Evolutionary conservation across 37 sponge, comb jelly and placozoan genomes (phyloP).

Genomic region (Amphimedon queenslandica): DNA sequence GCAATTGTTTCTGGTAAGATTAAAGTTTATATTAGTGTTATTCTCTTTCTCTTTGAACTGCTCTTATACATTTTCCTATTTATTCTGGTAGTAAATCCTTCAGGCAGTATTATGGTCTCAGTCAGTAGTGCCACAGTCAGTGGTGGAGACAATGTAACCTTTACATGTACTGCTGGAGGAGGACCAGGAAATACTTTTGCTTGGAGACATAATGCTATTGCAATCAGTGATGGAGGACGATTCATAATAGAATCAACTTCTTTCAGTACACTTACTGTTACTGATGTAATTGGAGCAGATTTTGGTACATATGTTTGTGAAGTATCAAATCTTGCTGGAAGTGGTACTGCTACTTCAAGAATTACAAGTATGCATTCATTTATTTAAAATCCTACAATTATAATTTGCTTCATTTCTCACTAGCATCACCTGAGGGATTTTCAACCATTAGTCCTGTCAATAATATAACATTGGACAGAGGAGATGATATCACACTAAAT

Average conservation of each 20-base stretch:
- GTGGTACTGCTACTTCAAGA: too few relatives aligned
- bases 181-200: constrained; percentile 12
- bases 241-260: too few relatives aligned
- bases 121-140: not conserved
- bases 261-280: not conserved
- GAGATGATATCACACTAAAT: not conserved
- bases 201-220: too few relatives aligned
- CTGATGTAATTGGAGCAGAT: not conserved
- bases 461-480: too few relatives aligned
- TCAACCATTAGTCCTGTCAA: too few relatives aligned
- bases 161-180: constrained; percentile 16
- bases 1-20: too few relatives aligned
- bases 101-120: not conserved
- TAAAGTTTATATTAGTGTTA: not conserved
- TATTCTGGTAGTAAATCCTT: constrained; percentile 11
- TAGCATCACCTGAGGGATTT: too few relatives aligned
- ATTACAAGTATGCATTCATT: too few relatives aligned
- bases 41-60: not conserved
- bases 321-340: constrained; percentile 4
- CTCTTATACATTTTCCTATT: not conserved
- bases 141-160: not conserved
- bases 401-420: too few relatives aligned
- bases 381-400: too few relatives aligned
- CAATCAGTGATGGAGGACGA: too few relatives aligned
- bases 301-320: constrained; percentile 4